Evolutionary conservation across 2,113 vertebrate species (phyloP).

Genomic region (Paraplagusia blochii): DNA sequence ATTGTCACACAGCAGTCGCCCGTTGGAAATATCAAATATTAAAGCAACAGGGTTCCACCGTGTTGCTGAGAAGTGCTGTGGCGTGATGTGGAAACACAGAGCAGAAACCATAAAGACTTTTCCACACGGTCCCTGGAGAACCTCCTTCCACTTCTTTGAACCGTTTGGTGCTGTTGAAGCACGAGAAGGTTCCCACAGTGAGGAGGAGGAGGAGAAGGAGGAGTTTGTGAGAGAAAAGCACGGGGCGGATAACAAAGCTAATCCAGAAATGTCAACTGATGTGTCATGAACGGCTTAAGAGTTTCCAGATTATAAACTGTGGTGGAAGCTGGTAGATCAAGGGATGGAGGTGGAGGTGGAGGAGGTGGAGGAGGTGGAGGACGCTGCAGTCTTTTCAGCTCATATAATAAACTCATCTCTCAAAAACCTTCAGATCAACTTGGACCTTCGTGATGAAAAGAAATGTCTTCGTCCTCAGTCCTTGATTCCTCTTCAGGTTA

Average conservation of each 20-base stretch:
- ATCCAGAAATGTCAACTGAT: constrained; percentile 38
- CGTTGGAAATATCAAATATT: constrained; percentile 67
- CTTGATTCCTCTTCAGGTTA: no score
- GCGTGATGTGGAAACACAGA: constrained; percentile 48
- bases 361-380: constrained; percentile 25
- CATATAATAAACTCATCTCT: no score
- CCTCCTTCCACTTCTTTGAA: constrained; percentile 49
- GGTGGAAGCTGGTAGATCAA: constrained; percentile 42
- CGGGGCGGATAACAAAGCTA: constrained; percentile 28
- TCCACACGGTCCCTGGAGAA: constrained; percentile 24
- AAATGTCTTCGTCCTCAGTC: no score
- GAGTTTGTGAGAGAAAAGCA: no score
- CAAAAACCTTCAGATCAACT: no score
- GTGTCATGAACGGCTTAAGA: constrained; percentile 22
- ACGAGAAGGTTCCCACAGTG: constrained; percentile 11
- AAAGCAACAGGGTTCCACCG: constrained; percentile 39
- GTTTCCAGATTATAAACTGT: constrained; percentile 46
- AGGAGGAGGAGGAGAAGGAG: constrained; percentile 24
- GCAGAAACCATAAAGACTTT: constrained; percentile 11
- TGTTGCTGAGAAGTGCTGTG: constrained; percentile 18
- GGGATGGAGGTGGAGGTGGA: constrained; percentile 11
- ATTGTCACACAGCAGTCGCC: constrained; percentile 39
- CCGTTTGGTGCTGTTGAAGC: constrained; percentile 32
- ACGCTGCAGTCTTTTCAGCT: no score
- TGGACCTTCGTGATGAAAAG: no score